Percentiles rank a stretch among this genome's conserved stretches.
Evolutionary conservation across 2,113 vertebrate species (phyloP).

Genomic region (Podarcis raffonei): DNA sequence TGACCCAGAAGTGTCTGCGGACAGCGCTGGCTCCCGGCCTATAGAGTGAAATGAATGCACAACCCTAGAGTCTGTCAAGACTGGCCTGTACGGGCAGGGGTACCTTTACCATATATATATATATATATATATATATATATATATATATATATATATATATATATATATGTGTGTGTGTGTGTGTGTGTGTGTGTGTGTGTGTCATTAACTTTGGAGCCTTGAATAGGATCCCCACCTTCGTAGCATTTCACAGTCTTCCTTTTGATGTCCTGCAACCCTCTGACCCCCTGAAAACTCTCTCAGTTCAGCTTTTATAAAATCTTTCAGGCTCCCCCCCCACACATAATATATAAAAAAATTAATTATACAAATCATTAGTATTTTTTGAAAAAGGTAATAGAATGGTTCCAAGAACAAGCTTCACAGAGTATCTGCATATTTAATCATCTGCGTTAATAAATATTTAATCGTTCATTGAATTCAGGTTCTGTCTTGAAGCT

Average conservation of each 20-base stretch:
- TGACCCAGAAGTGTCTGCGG: too few relatives aligned
- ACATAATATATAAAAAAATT: slow-evolving; percentile 68
- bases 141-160: too few relatives aligned
- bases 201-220: slow-evolving; percentile 40
- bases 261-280: slow-evolving; percentile 58
- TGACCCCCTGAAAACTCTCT: not conserved
- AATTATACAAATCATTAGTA: slow-evolving; percentile 87
- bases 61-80: too few relatives aligned
- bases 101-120: too few relatives aligned
- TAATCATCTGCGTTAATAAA: slow-evolving; percentile 82
- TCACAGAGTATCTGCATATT: slow-evolving; percentile 85
- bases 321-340: slow-evolving; percentile 70
- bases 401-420: slow-evolving; percentile 84
- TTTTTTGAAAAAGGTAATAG: slow-evolving; percentile 80
- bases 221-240: slow-evolving; percentile 56
- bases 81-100: too few relatives aligned
- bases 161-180: too few relatives aligned
- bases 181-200: slow-evolving; percentile 31
- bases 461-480: slow-evolving; percentile 84
- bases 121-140: too few relatives aligned
- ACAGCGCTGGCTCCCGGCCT: too few relatives aligned
- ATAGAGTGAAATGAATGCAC: too few relatives aligned
- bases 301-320: slow-evolving; percentile 63
- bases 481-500: slow-evolving; percentile 85
- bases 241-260: slow-evolving; percentile 69